Base-by-base conservation (phyloP, 2,113 vertebrate genomes). In the Poeciliopsis retropinna region DNA sequence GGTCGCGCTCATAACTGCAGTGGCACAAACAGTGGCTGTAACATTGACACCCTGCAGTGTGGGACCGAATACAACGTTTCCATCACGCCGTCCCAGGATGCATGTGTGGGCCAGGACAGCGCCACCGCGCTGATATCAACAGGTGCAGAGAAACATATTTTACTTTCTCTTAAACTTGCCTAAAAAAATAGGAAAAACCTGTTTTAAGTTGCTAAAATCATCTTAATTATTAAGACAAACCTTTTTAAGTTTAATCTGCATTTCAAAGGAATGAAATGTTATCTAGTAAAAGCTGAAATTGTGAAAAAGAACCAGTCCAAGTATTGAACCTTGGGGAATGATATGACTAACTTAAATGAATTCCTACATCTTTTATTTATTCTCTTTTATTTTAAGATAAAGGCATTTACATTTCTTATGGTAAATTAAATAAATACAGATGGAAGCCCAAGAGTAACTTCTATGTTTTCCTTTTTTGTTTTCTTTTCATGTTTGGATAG, bases 11-110 rank as follows among this genome's bases (percentile, higher is more conserved):
- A 88, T 44, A 88, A 72, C 44, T 95, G 95, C 78, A 93, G 62
- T 5, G 74, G 81, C 64, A 75, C 79, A 10, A 22, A 19, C 60
- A 57, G 41, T 0, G 68, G 78, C 72, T 95, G 95, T 62, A 31
- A 78, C 41, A 76, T 95, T 5, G 67, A 2, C 66, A 57, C 14
- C 1, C 85, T 95, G 62, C 47, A 72, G 30, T 95, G 95, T 31
- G 94, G 93, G 0, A 85, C 14, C 0, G 60, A 76, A 60, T 95
- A 95, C 87, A 92, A 81, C 25, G 29, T 95, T 71, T 91, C 88
- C 54, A 80, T 94, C 80, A 88, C 87, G 7, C 91, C 93, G 0
- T 87, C 85, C 29, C 86, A 69, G 29, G 51, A 84, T 0, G 79
- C 72, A 25, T 95, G 93, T 73, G 82, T 84, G n/a, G 94, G 94